Conservation (phyloP, 2,888 invertebrate genomes). For the Rhagophthalmus giganteus region DNA sequence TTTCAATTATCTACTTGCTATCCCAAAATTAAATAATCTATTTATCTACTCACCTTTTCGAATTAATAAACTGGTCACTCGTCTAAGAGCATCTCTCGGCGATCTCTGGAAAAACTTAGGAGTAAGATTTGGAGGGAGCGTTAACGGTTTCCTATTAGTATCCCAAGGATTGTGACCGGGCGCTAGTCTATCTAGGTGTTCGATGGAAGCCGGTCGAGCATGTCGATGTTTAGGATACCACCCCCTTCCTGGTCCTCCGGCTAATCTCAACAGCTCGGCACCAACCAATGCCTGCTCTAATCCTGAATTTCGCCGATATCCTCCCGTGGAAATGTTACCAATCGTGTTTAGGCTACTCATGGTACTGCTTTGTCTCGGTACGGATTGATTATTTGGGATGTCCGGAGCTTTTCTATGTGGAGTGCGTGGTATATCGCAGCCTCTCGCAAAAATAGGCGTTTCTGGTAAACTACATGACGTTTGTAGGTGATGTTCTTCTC, state of each 20-base stretch:
- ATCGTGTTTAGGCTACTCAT: conserved; percentile 64
- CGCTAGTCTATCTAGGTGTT: conserved; percentile 78
- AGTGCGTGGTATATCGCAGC: conserved; percentile 81
- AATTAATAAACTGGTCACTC: conserved; percentile 87
- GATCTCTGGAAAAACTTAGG: conserved; percentile 90
- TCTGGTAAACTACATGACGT: conserved; percentile 87
- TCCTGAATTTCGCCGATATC: conserved; percentile 44
- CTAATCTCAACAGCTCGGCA: conserved; percentile 77
- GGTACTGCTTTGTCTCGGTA: conserved; percentile 66
- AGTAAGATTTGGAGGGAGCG: conserved; percentile 85
- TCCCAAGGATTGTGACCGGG: conserved; percentile 59
- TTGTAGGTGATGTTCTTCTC: conserved; percentile 68
- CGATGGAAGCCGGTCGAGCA: conserved; percentile 76
- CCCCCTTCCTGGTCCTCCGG: conserved; percentile 80
- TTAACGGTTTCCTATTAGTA: conserved; percentile 75
- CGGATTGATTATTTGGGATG: conserved; percentile 59
- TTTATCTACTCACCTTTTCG: conserved; percentile 58
- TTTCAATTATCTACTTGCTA: too few species aligned
- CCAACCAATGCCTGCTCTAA: conserved; percentile 64
- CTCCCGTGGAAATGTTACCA: conserved; percentile 52
- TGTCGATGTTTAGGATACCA: conserved; percentile 80
- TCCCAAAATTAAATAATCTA: too few species aligned
- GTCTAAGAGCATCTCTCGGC: conserved; percentile 80
- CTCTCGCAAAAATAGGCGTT: conserved; percentile 84
- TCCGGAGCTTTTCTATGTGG: conserved; percentile 72